Percentiles rank a stretch among this genome's conserved stretches.
phyloP scores from a whole-genome alignment of 2,888 invertebrate species.

The Monopis laevigella region DNA sequence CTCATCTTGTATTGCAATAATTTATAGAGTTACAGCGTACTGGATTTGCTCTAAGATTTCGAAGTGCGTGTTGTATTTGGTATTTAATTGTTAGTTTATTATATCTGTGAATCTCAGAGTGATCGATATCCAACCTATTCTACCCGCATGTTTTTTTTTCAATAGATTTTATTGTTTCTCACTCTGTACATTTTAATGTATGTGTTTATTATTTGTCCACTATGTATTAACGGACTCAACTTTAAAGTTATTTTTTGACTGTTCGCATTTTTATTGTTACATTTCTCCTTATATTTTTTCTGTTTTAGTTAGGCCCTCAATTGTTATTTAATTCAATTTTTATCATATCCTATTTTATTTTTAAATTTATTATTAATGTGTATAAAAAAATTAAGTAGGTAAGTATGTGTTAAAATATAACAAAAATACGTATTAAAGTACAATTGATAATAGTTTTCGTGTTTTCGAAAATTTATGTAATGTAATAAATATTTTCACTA shows the following conservation, averaged over 20 bases:
- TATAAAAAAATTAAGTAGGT: not conserved
- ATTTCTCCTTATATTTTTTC: too few species aligned
- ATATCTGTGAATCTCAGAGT: conserved; percentile 68
- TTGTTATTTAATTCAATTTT: conserved; percentile 39
- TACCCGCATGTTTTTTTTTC: conserved; percentile 55
- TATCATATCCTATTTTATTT: not conserved
- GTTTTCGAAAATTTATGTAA: conserved; percentile 35
- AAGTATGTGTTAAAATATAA: conserved; percentile 25
- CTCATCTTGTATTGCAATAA: conserved; percentile 66
- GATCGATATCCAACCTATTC: conserved; percentile 61
- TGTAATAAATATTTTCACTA: conserved; percentile 40
- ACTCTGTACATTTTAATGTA: conserved; percentile 68
- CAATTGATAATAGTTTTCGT: conserved; percentile 56
- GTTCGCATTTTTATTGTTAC: conserved; percentile 61
- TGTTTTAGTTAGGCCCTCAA: conserved; percentile 37
- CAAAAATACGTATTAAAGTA: conserved; percentile 67
- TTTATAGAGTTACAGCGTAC: conserved; percentile 60
- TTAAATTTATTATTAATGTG: not conserved
- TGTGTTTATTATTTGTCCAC: conserved; percentile 57
- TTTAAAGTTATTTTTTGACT: conserved; percentile 61
- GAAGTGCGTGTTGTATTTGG: conserved; percentile 41
- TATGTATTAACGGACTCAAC: conserved; percentile 45
- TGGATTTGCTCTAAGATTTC: conserved; percentile 57
- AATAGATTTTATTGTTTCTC: conserved; percentile 37
- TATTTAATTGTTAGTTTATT: conserved; percentile 66